Evolutionary conservation across 2,888 invertebrate genomes (phyloP).

Genomic region (Apamea crenata): DNA sequence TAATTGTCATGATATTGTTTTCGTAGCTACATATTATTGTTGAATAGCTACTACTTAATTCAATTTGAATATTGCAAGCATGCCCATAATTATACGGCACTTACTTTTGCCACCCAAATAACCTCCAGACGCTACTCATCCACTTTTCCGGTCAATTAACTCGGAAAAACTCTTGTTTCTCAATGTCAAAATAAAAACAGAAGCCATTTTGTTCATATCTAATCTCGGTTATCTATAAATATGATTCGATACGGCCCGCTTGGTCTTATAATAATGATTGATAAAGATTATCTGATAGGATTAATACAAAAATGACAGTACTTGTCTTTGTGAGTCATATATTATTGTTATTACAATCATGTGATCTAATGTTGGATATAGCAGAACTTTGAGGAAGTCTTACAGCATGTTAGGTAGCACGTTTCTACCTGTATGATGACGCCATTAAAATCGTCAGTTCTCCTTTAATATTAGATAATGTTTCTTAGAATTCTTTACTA

Average conservation of each 20-base stretch:
- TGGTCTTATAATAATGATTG: slow-evolving; percentile 30
- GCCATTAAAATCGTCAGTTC: not conserved
- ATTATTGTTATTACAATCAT: not conserved
- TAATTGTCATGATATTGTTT: too few relatives aligned
- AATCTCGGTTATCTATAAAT: slow-evolving; percentile 35
- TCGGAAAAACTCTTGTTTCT: slow-evolving; percentile 30
- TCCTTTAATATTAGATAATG: not conserved
- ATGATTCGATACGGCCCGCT: slow-evolving; percentile 28
- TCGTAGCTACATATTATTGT: too few relatives aligned
- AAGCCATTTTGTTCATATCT: slow-evolving; percentile 30
- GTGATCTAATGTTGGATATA: not conserved
- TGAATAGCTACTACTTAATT: too few relatives aligned
- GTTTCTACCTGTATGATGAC: not conserved
- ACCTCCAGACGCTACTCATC: slow-evolving; percentile 29
- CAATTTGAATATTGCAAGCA: not conserved
- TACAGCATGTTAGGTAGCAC: not conserved
- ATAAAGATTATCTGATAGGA: slow-evolving; percentile 39
- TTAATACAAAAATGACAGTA: slow-evolving; percentile 30
- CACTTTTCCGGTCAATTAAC: slow-evolving; percentile 53
- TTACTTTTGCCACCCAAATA: slow-evolving; percentile 16
- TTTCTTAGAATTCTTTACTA: not conserved
- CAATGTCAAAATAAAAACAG: slow-evolving; percentile 53
- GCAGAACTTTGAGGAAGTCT: not conserved
- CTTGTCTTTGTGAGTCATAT: slow-evolving; percentile 11
- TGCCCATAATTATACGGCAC: not conserved